phyloP scores from a whole-genome alignment of 2,113 vertebrate genomes.

The Piprites chloris region DNA sequence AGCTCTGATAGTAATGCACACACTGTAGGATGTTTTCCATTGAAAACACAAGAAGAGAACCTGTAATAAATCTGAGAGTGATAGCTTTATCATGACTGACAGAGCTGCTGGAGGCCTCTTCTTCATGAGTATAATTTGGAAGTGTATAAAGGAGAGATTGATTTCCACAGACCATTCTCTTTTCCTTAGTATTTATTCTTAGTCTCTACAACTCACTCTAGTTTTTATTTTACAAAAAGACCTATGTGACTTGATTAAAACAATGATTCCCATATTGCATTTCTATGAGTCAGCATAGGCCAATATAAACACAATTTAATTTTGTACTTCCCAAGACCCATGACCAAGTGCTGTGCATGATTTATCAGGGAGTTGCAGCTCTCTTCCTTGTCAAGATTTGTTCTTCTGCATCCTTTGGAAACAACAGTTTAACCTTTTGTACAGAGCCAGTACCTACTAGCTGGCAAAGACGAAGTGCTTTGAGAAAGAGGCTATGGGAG shows the following conservation, averaged over 20 bases:
- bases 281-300: neutral
- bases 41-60: slow-evolving; percentile 64
- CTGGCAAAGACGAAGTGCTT: slow-evolving; percentile 22
- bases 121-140: slow-evolving; percentile 72
- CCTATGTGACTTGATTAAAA: slow-evolving; percentile 17
- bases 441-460: slow-evolving; percentile 12
- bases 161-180: slow-evolving; percentile 54
- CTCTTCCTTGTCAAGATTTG: slow-evolving; percentile 42
- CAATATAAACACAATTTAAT: neutral
- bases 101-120: slow-evolving; percentile 67
- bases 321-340: neutral
- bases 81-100: slow-evolving; percentile 71
- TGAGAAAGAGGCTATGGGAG: slow-evolving; percentile 8
- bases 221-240: slow-evolving; percentile 9
- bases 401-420: slow-evolving; percentile 58
- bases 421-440: slow-evolving; percentile 59
- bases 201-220: neutral
- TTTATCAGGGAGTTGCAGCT: slow-evolving; percentile 39
- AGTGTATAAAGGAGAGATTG: slow-evolving; percentile 67
- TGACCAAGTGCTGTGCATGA: neutral
- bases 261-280: neutral
- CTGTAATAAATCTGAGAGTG: slow-evolving; percentile 72
- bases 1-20: slow-evolving; percentile 64
- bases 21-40: slow-evolving; percentile 73
- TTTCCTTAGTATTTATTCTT: slow-evolving; percentile 44